Percentiles rank a stretch among this genome's conserved stretches.
Evolutionary conservation across 2,113 vertebrate genomes (phyloP).

Genomic region (Ranitomeya imitator): DNA sequence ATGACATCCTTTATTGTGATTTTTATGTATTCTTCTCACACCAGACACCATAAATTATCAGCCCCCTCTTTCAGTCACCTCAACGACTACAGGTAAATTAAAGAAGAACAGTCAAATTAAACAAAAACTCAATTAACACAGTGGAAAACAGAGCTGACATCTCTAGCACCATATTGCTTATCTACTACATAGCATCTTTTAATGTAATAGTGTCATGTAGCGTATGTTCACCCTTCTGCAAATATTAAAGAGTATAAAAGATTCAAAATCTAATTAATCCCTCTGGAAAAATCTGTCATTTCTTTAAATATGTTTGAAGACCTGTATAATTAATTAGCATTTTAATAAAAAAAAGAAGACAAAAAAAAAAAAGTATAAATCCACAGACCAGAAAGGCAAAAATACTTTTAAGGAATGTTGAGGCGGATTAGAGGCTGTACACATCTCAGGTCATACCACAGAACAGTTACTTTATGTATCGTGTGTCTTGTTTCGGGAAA

Average conservation of each 20-base stretch:
- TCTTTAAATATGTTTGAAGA: background rate
- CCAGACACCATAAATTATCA: background rate
- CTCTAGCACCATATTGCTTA: background rate
- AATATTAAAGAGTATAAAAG: constrained; percentile 38
- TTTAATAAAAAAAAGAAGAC: background rate
- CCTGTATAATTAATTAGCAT: constrained; percentile 23
- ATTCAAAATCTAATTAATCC: constrained; percentile 41
- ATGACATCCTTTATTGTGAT: background rate
- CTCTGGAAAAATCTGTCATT: constrained; percentile 17
- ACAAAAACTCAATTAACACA: constrained; percentile 21
- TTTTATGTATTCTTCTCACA: background rate
- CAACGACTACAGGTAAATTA: background rate
- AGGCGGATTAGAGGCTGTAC: background rate
- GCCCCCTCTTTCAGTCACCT: background rate
- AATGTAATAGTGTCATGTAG: constrained; percentile 31
- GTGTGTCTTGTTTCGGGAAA: background rate
- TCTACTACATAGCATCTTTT: background rate
- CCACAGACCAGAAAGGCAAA: background rate
- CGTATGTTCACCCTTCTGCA: constrained; percentile 35
- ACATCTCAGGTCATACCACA: background rate
- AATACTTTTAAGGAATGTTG: background rate
- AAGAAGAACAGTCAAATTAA: constrained; percentile 19
- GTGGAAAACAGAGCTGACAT: constrained; percentile 4
- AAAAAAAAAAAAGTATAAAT: background rate
- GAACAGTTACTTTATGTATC: background rate